Evolutionary conservation across 2,888 invertebrate species (phyloP).

Genomic region (Cartodere bifasciata): DNA sequence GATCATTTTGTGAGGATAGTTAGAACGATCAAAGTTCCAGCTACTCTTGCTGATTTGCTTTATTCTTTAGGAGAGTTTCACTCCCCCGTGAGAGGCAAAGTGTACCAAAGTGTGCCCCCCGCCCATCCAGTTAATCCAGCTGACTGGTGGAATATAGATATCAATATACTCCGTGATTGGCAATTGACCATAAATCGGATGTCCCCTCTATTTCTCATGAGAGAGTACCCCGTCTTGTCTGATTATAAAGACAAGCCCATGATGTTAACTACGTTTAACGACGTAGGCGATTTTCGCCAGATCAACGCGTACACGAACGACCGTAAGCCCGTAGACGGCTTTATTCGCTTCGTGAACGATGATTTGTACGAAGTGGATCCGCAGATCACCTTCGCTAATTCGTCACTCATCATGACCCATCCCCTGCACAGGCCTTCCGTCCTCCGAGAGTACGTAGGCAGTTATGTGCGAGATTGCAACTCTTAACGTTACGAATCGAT

Average conservation of each 20-base stretch:
- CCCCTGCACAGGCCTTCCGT: background rate
- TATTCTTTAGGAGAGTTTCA: background rate
- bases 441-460: conserved; percentile 1
- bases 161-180: background rate
- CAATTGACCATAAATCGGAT: background rate
- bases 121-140: too few species aligned
- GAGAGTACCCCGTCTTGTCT: background rate
- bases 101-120: background rate
- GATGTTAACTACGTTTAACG: background rate
- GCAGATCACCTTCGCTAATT: background rate
- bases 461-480: background rate
- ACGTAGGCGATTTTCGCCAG: background rate
- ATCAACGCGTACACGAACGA: background rate
- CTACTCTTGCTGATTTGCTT: background rate
- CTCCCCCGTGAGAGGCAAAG: background rate
- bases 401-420: background rate
- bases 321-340: background rate
- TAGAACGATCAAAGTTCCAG: background rate
- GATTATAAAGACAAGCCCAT: background rate
- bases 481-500: background rate
- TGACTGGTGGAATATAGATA: background rate
- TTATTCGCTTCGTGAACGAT: background rate
- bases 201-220: background rate
- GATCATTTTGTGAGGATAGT: background rate
- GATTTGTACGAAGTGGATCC: background rate